These are phyloP conservation scores for Polyergus mexicanus DNA, from an alignment of 1,140 invertebrate species.

Conservation along the genomic window DNA sequence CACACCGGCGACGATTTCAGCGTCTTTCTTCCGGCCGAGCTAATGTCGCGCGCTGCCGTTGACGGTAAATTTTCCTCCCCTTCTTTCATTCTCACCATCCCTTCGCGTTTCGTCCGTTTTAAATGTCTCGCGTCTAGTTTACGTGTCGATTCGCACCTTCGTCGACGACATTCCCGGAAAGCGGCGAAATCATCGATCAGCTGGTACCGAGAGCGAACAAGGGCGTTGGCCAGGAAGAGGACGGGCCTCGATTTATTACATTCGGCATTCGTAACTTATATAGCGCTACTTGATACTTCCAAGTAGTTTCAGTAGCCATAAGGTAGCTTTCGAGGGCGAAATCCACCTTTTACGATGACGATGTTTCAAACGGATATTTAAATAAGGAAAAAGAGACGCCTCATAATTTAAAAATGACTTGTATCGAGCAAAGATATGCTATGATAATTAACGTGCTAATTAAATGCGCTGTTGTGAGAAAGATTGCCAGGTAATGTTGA, in stretches of 20 bases:
- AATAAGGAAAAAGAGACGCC: conserved; percentile 38
- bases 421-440: not conserved
- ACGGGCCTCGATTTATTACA: conserved; percentile 45
- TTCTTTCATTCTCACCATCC: conserved; percentile 13
- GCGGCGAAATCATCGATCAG: conserved; percentile 30
- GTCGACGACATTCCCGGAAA: conserved; percentile 56
- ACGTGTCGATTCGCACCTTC: conserved; percentile 65
- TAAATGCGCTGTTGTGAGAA: not conserved
- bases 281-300: not conserved
- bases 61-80: conserved; percentile 47
- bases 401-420: not conserved
- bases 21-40: conserved; percentile 46
- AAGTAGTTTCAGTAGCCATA: not conserved
- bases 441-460: conserved; percentile 39
- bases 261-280: conserved; percentile 26
- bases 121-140: conserved; percentile 66
- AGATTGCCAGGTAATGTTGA: conserved; percentile 12
- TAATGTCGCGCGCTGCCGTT: conserved; percentile 35
- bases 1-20: conserved; percentile 54
- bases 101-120: conserved; percentile 55
- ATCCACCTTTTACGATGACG: conserved; percentile 5
- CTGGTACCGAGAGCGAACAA: not conserved
- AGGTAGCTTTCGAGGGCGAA: conserved; percentile 4
- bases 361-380: conserved; percentile 9
- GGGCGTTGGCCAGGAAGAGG: conserved; percentile 40